These are phyloP conservation scores for Amblyjoppa fuscipennis DNA, from an alignment of 2,888 invertebrate genomes.

Conservation along the genomic window DNA sequence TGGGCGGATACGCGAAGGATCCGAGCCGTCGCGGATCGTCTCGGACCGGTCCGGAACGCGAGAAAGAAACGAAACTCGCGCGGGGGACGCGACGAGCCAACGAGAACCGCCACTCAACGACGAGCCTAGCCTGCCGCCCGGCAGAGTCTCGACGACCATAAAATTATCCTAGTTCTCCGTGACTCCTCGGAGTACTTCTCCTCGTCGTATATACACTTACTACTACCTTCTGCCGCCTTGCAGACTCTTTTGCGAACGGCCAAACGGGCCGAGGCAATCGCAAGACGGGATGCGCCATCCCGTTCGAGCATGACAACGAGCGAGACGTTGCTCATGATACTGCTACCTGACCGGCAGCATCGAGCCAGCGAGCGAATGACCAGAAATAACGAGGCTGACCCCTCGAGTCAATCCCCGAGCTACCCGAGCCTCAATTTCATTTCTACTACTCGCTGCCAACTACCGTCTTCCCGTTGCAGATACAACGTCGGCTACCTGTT, in stretches of 20 bases:
- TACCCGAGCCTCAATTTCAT: conserved; percentile 39
- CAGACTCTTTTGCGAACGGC: conserved; percentile 14
- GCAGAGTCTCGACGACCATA: conserved; percentile 78
- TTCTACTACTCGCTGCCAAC: conserved; percentile 26
- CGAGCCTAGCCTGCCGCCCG: conserved; percentile 63
- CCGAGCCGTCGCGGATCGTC: conserved; percentile 72
- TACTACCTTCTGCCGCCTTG: neutral
- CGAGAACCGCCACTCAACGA: conserved; percentile 82
- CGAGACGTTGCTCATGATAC: conserved; percentile 48
- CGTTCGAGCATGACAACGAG: conserved; percentile 55
- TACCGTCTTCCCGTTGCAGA: conserved; percentile 1
- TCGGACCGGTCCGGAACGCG: conserved; percentile 66
- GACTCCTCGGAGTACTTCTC: conserved; percentile 51
- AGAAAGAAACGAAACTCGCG: conserved; percentile 44
- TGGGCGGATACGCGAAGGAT: conserved; percentile 82
- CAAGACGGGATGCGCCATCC: conserved; percentile 10
- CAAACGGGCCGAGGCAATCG: conserved; percentile 12
- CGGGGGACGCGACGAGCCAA: conserved; percentile 72
- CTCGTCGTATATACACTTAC: conserved; percentile 26
- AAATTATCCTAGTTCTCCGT: conserved; percentile 80
- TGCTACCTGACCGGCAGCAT: conserved; percentile 41
- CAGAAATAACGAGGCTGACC: conserved; percentile 59
- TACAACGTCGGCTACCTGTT: neutral
- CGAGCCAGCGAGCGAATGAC: conserved; percentile 34
- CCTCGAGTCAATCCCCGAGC: conserved; percentile 53